Conservation (phyloP, 2,888 invertebrate genomes). For the Pedicia rivosa region DNA sequence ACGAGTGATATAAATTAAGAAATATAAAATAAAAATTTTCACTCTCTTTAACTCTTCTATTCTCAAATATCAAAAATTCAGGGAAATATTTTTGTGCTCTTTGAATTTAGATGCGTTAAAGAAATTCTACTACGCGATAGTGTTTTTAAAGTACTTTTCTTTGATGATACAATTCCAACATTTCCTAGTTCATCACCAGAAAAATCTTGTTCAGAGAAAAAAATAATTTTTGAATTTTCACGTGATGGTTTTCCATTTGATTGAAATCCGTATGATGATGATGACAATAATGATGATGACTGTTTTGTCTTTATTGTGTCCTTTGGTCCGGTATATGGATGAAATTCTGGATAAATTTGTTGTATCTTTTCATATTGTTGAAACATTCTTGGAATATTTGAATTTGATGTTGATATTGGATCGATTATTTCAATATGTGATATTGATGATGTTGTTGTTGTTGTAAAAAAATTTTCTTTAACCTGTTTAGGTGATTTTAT, state of each 20-base stretch:
- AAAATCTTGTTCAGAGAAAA: slow-evolving; percentile 4
- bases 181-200: not conserved
- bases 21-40: too few species aligned
- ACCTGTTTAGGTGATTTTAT: slow-evolving; percentile 29
- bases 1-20: too few species aligned
- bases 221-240: slow-evolving; percentile 27
- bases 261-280: too few species aligned
- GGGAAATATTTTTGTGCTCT: too few species aligned
- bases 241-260: slow-evolving; percentile 23
- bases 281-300: slow-evolving; percentile 9
- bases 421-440: not conserved
- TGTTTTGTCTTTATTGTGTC: slow-evolving; percentile 18
- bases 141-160: too few species aligned
- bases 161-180: not conserved
- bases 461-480: slow-evolving; percentile 19
- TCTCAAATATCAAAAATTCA: too few species aligned
- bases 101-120: too few species aligned
- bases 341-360: slow-evolving; percentile 56
- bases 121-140: too few species aligned
- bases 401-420: slow-evolving; percentile 16
- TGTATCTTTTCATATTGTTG: slow-evolving; percentile 61
- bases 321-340: slow-evolving; percentile 30
- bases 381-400: slow-evolving; percentile 51
- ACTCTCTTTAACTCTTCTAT: too few species aligned
- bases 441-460: slow-evolving; percentile 8